Evolutionary conservation across 2,888 invertebrate genomes (phyloP), one percentile per base, ranked within the genome.

Genomic region (Zele albiditarsus): DNA sequence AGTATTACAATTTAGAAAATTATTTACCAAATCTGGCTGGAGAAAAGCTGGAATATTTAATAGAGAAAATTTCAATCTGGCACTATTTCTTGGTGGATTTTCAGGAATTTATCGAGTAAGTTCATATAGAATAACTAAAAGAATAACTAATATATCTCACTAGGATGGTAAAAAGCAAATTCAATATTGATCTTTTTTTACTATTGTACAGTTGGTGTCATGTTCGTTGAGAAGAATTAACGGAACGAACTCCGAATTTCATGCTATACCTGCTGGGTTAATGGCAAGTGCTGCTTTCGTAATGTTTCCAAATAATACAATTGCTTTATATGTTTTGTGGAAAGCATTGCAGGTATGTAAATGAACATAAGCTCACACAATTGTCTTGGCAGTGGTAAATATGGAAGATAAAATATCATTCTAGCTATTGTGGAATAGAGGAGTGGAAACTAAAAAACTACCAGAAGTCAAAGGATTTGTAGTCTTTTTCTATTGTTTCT

Each of bases 281-380:
- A 81, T 95, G 20, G 94, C 95, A 5, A 95, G 95, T 58, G 87
- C 92, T 66, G 91, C 94, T 46, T 95, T 96, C 90, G 90, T 91
- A 31, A 92, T 93, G 81, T 96, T 94, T 89, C 94, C 95, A 42
- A 95, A 94, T 84, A 93, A 93, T 58, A 94, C 95, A 0, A 91
- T 96, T 69, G 94, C 96, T n/a, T 90, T 96, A 33, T 96, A 96
- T 87, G 92, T 95, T 6, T 92, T 95, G 90, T 95, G 96, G 94
- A 96, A 96, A 90, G 92, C 94, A 63, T 90, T 95, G 57, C 96
- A 96, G 91, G 95, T 95, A 87, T 84, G 82, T 76, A 33, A 66
- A 53, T 20, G 70, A 67, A 57, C 63, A 79, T 58, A 63, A 14
- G 27, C 23, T 38, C 38, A 49, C 42, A 58, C 33, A 16, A 66